phyloP scores from a whole-genome alignment of 2,888 invertebrate species.

The Athalia cordata region DNA sequence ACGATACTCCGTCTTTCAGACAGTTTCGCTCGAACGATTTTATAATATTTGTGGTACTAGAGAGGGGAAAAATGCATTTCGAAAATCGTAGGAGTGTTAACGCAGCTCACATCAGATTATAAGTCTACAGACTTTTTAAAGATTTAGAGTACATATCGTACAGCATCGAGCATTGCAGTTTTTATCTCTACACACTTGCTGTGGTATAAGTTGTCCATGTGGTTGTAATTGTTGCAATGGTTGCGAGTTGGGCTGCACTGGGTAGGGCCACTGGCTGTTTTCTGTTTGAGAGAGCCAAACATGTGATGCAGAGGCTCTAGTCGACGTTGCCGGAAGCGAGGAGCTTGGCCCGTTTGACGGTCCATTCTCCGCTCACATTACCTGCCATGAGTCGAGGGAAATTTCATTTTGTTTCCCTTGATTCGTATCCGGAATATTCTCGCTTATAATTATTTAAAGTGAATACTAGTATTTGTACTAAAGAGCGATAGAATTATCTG shows the following conservation, averaged over 20 bases:
- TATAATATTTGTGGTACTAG: background rate
- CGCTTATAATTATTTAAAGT: too few species aligned
- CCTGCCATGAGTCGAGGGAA: conserved; percentile 59
- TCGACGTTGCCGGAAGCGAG: conserved; percentile 53
- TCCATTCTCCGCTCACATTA: conserved; percentile 76
- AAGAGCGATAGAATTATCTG: too few species aligned
- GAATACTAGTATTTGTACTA: too few species aligned
- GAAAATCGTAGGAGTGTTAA: background rate
- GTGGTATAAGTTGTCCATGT: too few species aligned
- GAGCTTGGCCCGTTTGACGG: conserved; percentile 64
- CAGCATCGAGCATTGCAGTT: conserved; percentile 70
- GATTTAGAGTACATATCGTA: conserved; percentile 71
- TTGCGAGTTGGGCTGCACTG: conserved; percentile 10
- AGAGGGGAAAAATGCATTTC: background rate
- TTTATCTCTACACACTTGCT: background rate
- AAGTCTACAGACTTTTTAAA: conserved; percentile 53
- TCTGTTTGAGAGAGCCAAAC: conserved; percentile 46
- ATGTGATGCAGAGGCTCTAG: conserved; percentile 54
- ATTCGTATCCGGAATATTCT: too few species aligned
- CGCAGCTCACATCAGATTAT: background rate
- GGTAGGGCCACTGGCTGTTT: conserved; percentile 40
- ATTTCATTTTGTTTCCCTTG: background rate
- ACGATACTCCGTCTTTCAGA: background rate
- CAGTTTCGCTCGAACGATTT: background rate
- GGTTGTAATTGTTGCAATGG: conserved; percentile 59